phyloP scores from a whole-genome alignment of 2,113 vertebrate species.

The Misgurnus anguillicaudatus region DNA sequence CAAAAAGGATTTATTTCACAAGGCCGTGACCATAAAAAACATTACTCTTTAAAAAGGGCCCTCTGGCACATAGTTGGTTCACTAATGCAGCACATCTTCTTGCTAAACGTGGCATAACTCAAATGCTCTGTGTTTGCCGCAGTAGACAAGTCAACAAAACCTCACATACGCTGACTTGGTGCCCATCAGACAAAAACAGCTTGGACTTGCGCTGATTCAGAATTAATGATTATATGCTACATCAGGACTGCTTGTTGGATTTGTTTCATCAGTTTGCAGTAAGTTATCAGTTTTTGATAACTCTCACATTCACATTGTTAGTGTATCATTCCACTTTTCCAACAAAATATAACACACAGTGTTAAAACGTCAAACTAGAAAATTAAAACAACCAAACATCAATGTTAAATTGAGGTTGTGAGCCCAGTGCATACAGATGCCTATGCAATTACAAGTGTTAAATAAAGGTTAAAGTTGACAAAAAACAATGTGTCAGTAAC shows the following conservation, averaged over 20 bases:
- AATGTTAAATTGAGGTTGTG: not conserved
- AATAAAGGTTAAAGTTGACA: not conserved
- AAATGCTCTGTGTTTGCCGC: too few species aligned
- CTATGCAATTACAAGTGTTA: slow-evolving; percentile 4
- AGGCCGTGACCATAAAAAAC: slow-evolving; percentile 13
- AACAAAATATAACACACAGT: slow-evolving; percentile 14
- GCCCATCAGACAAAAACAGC: not conserved
- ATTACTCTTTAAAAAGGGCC: not conserved
- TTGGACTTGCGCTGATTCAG: slow-evolving; percentile 6
- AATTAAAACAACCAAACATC: not conserved
- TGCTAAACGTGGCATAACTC: too few species aligned
- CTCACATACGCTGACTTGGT: not conserved
- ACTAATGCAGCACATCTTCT: too few species aligned
- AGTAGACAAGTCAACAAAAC: not conserved
- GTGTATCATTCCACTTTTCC: not conserved
- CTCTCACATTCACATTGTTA: not conserved
- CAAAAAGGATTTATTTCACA: not conserved
- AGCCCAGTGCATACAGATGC: not conserved
- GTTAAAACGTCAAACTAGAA: not conserved
- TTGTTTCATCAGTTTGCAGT: slow-evolving; percentile 1
- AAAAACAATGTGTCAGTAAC: slow-evolving; percentile 8
- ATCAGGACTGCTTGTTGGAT: not conserved
- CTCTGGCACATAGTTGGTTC: too few species aligned
- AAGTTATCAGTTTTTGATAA: not conserved
- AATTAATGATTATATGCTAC: slow-evolving; percentile 9